A percentile compares a stretch with the other conserved stretches of the same genome.
These are phyloP conservation scores for Heteromormyrus szaboi DNA, from an alignment of 2,797 vertebrate species.

Conservation along the genomic window DNA sequence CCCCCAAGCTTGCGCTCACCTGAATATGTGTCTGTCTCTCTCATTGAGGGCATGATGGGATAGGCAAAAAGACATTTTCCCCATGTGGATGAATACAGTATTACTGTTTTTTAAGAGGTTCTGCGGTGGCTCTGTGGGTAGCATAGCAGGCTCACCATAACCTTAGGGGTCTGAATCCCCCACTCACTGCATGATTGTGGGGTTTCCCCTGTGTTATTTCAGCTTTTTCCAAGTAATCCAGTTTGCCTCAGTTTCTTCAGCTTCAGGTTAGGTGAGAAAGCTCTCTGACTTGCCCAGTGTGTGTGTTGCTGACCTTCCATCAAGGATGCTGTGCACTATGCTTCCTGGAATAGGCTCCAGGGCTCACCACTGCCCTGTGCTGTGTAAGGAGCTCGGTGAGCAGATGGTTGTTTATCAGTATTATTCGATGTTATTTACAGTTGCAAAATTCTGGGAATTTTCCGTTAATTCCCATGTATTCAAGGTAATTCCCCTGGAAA, in stretches of 20 bases:
- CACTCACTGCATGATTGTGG: neutral
- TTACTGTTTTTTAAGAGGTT: neutral
- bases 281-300: neutral
- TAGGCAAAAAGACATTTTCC: neutral
- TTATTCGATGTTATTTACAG: neutral
- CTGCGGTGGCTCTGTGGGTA: neutral
- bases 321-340: neutral
- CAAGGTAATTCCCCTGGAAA: neutral
- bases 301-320: neutral
- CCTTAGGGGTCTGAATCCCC: neutral
- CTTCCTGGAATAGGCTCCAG: neutral
- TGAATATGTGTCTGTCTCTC: neutral
- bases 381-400: neutral
- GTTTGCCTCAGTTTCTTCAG: neutral
- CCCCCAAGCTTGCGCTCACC: neutral
- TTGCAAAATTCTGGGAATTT: neutral
- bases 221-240: neutral
- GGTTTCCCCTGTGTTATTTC: neutral
- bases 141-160: neutral
- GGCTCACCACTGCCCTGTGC: neutral
- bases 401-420: neutral
- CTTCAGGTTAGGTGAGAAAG: neutral
- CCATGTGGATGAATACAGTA: neutral
- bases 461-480: neutral
- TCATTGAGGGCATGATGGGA: neutral